Conservation (phyloP, 2,888 invertebrate species). For the Apamea anceps region DNA sequence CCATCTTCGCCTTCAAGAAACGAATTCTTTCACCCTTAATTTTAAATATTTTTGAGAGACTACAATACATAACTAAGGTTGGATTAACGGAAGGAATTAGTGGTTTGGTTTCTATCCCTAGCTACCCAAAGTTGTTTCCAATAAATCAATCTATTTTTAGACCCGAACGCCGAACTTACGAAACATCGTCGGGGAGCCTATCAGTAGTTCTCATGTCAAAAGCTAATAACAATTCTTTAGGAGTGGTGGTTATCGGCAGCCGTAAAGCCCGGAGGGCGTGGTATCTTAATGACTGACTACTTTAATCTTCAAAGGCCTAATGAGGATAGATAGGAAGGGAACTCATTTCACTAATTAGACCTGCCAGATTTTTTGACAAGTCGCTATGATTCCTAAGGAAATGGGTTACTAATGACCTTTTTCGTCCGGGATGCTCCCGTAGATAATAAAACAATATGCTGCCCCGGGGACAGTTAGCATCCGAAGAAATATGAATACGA, state of each 20-base stretch:
- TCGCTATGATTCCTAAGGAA: neutral
- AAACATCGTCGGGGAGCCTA: slow-evolving; percentile 9
- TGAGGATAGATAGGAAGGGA: slow-evolving; percentile 36
- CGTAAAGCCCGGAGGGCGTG: slow-evolving; percentile 51
- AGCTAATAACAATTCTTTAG: slow-evolving; percentile 55
- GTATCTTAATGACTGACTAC: slow-evolving; percentile 57
- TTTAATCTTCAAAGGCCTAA: slow-evolving; percentile 42
- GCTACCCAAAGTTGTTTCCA: neutral
- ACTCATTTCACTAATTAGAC: slow-evolving; percentile 51
- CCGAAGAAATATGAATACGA: neutral
- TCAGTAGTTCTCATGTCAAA: slow-evolving; percentile 39
- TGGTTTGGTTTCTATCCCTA: neutral
- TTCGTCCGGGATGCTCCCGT: neutral
- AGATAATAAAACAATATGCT: neutral
- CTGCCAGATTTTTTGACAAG: slow-evolving; percentile 6
- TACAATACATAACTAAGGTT: neutral
- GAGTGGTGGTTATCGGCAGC: slow-evolving; percentile 43
- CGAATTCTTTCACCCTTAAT: neutral
- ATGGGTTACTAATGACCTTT: slow-evolving; percentile 13
- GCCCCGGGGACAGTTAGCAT: neutral
- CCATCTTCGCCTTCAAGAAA: neutral
- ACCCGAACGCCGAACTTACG: neutral
- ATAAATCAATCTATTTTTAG: slow-evolving; percentile 30
- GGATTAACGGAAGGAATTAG: neutral
- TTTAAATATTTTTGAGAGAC: neutral